phyloP scores from a whole-genome alignment of 2,113 vertebrate species.

The Phyllostomus discolor region DNA sequence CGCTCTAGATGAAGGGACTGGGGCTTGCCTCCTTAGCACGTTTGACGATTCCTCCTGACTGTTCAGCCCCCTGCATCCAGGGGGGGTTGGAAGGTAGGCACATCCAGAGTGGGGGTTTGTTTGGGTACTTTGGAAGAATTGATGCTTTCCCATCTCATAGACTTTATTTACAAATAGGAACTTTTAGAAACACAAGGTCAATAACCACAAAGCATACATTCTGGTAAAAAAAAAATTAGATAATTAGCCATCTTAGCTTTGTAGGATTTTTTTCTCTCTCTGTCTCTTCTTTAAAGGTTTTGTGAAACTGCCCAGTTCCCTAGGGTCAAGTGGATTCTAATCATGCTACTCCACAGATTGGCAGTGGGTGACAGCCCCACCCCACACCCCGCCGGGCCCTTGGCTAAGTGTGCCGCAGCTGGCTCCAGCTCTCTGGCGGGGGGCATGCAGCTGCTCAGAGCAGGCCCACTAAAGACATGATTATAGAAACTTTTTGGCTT shows the following conservation, averaged over 20 bases:
- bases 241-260: slow-evolving; percentile 73
- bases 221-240: slow-evolving; percentile 9
- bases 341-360: neutral
- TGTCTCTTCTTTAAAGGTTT: neutral
- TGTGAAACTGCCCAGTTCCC: neutral
- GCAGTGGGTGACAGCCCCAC: neutral
- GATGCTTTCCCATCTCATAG: neutral
- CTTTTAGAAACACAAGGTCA: slow-evolving; percentile 31
- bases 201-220: neutral
- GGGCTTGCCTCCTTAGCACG: neutral
- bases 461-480: slow-evolving; percentile 9
- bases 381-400: accelerated
- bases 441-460: neutral
- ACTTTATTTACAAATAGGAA: slow-evolving; percentile 69
- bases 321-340: neutral
- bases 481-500: slow-evolving; percentile 63
- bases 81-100: neutral
- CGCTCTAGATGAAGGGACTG: neutral
- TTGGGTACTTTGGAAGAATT: slow-evolving; percentile 16
- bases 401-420: neutral
- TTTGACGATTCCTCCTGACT: neutral
- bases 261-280: neutral
- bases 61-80: neutral
- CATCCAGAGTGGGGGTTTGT: neutral
- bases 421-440: neutral